These are phyloP conservation scores for Cantharis lateralis DNA, from an alignment of 2,888 invertebrate genomes.

Conservation along the genomic window DNA sequence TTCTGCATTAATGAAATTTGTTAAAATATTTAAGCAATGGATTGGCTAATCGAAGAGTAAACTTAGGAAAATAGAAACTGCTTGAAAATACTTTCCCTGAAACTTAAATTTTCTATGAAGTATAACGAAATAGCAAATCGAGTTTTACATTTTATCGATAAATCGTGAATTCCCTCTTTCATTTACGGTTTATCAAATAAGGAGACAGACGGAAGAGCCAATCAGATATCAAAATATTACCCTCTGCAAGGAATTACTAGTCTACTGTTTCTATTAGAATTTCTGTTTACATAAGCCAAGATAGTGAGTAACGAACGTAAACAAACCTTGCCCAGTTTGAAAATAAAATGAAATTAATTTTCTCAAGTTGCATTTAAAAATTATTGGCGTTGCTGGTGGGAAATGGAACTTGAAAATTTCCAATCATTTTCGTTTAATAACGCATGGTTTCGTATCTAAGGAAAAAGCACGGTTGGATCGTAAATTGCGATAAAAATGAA, in stretches of 20 bases:
- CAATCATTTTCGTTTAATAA: background rate
- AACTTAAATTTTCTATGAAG: background rate
- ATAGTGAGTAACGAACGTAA: background rate
- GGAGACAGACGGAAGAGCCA: slow-evolving; percentile 34
- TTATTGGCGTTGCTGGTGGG: background rate
- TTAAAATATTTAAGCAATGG: background rate
- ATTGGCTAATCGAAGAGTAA: background rate
- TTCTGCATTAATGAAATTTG: background rate
- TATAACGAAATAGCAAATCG: background rate
- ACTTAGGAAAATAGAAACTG: background rate
- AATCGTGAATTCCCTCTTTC: slow-evolving; percentile 9
- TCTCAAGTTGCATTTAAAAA: background rate
- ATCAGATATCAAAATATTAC: slow-evolving; percentile 28
- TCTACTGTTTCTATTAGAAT: slow-evolving; percentile 7
- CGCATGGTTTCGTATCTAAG: background rate
- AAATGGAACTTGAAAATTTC: background rate
- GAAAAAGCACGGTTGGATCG: slow-evolving; percentile 5
- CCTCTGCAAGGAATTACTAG: slow-evolving; percentile 11
- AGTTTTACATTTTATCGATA: slow-evolving; percentile 7
- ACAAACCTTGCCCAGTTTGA: background rate
- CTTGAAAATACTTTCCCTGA: background rate
- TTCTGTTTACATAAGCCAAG: slow-evolving; percentile 10
- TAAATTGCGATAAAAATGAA: slow-evolving; percentile 13
- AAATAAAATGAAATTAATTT: background rate
- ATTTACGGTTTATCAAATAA: slow-evolving; percentile 32